A percentile compares a stretch with the other conserved stretches of the same genome.
Evolutionary conservation across 2,797 vertebrate species (phyloP).

Genomic region (Okamejei kenojei): DNA sequence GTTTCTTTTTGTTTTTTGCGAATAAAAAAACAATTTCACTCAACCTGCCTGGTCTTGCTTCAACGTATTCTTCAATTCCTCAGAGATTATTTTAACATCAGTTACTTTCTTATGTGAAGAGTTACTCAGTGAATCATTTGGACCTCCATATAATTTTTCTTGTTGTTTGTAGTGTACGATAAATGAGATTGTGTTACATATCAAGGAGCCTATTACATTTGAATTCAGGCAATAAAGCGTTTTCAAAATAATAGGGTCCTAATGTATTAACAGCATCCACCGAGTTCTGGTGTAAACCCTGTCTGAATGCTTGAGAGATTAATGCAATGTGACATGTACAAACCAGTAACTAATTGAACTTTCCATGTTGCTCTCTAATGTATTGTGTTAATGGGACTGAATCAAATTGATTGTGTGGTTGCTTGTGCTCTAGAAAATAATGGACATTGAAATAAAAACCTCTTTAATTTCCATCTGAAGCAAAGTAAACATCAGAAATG

Average conservation of each 20-base stretch:
- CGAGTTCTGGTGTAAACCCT: neutral
- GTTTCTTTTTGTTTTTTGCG: no score
- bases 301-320: neutral
- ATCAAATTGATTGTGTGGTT: neutral
- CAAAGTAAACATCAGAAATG: neutral
- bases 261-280: neutral
- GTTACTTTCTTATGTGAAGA: neutral
- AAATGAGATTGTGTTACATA: neutral
- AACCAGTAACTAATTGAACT: constrained; percentile 9
- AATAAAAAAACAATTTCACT: no score
- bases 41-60: no score
- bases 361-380: neutral
- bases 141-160: no score
- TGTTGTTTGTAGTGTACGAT: no score
- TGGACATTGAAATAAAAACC: neutral
- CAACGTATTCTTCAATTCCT: neutral
- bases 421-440: neutral
- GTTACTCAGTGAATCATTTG: neutral
- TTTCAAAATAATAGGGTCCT: neutral
- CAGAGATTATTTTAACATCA: neutral
- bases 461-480: neutral
- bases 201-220: neutral
- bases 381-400: neutral
- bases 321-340: constrained; percentile 18
- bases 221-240: neutral